Conservation (phyloP, 1,140 invertebrate species). For the Steinernema khuongi region DNA sequence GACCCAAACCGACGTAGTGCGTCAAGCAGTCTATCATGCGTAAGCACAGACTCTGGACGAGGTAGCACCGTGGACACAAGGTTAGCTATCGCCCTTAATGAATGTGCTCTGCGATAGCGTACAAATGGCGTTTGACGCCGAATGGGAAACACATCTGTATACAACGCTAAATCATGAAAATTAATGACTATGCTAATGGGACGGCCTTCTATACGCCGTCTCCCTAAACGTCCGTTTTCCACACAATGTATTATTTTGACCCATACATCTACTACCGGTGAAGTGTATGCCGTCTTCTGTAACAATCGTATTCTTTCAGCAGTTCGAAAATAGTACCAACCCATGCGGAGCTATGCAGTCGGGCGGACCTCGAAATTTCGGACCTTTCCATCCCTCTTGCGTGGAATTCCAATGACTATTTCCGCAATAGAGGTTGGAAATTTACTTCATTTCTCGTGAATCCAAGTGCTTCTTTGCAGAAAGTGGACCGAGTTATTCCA, state of each 20-base stretch:
- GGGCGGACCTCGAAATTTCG: neutral
- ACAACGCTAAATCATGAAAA: conserved; percentile 8
- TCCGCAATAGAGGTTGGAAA: neutral
- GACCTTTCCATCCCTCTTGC: neutral
- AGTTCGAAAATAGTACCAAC: neutral
- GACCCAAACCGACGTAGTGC: neutral
- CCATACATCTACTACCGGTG: neutral
- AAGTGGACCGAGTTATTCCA: neutral
- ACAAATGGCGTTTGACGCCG: no score
- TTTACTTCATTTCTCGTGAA: neutral
- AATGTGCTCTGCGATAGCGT: neutral
- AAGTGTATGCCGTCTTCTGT: neutral
- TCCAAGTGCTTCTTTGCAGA: neutral
- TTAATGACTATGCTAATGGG: neutral
- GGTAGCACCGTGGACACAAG: neutral
- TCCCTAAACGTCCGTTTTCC: neutral
- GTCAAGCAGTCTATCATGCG: neutral
- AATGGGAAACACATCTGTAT: no score
- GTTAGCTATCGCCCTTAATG: neutral
- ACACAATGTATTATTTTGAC: conserved; percentile 4
- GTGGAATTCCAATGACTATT: neutral
- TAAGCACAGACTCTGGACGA: neutral
- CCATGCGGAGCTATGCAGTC: neutral
- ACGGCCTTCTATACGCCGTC: neutral
- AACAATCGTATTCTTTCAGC: neutral